Evolutionary conservation across 2,113 vertebrate species (phyloP).

Genomic region (Panurus biarmicus): DNA sequence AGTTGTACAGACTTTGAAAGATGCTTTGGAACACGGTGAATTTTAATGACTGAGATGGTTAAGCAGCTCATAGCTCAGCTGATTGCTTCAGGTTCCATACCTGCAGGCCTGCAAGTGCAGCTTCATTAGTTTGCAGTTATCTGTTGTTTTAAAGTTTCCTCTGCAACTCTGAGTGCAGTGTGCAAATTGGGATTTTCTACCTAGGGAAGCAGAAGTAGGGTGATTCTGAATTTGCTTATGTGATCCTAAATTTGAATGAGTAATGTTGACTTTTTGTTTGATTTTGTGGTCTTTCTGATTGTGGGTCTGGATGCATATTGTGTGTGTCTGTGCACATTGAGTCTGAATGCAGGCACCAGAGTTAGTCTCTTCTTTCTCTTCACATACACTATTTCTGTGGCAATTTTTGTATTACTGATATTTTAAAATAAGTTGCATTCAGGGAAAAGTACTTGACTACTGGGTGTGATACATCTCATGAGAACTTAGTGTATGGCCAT

Average conservation of each 20-base stretch:
- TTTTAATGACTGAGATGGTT: conserved; percentile 8
- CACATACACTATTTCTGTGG: background rate
- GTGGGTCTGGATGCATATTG: background rate
- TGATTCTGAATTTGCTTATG: background rate
- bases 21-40: background rate
- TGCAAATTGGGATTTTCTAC: background rate
- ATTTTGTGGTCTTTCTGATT: background rate
- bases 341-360: background rate
- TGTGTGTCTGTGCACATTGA: background rate
- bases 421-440: background rate
- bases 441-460: background rate
- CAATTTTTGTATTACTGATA: background rate
- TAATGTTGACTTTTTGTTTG: background rate
- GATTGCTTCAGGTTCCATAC: background rate
- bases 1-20: conserved; percentile 30
- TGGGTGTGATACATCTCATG: background rate
- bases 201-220: background rate
- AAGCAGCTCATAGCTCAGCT: background rate
- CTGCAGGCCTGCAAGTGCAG: background rate
- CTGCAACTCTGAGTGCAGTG: background rate
- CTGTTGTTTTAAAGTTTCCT: background rate
- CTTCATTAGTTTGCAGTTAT: background rate
- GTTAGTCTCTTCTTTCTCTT: background rate
- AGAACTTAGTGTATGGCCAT: background rate
- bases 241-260: background rate